These are phyloP conservation scores for Apostichopus californicus DNA, from an alignment of 35 echinoderm and acorn worm genomes.

Conservation along the genomic window DNA sequence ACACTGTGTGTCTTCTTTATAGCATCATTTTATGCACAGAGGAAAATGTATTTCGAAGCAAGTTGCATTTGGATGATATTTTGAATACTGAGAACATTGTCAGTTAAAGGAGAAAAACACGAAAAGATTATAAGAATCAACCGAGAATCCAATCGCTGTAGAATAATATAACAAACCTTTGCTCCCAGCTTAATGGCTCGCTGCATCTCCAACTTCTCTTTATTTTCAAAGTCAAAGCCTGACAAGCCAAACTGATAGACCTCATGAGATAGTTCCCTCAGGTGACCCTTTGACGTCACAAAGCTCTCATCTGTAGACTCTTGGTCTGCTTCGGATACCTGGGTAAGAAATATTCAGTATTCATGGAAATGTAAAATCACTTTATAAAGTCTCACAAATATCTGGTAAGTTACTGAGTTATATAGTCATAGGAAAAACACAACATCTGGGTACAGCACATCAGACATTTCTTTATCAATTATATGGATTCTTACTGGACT, in stretches of 20 bases:
- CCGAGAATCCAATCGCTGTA: neutral
- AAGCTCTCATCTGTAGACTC: neutral
- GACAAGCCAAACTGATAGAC: conserved; percentile 80
- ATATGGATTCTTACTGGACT: too few species aligned
- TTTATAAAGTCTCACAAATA: too few species aligned
- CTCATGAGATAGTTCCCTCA: conserved; percentile 65
- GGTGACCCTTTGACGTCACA: neutral
- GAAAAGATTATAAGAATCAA: neutral
- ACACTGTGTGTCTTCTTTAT: too few species aligned
- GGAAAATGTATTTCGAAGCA: too few species aligned
- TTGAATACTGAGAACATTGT: neutral
- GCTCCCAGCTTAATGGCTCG: conserved; percentile 83
- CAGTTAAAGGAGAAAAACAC: too few species aligned
- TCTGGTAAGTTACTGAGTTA: too few species aligned
- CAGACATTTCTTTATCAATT: too few species aligned
- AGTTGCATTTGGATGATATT: too few species aligned
- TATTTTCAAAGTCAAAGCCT: conserved; percentile 81
- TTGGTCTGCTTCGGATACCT: neutral
- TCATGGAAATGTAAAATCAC: too few species aligned
- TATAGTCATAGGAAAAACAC: too few species aligned
- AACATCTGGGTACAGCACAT: too few species aligned
- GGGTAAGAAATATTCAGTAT: neutral
- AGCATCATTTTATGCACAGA: too few species aligned
- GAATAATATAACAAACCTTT: conserved; percentile 39
- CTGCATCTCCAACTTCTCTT: conserved; percentile 74